Percentiles rank a stretch among this genome's conserved stretches.
Evolutionary conservation across 2,888 invertebrate genomes (phyloP).

Genomic region (Athalia cordata): DNA sequence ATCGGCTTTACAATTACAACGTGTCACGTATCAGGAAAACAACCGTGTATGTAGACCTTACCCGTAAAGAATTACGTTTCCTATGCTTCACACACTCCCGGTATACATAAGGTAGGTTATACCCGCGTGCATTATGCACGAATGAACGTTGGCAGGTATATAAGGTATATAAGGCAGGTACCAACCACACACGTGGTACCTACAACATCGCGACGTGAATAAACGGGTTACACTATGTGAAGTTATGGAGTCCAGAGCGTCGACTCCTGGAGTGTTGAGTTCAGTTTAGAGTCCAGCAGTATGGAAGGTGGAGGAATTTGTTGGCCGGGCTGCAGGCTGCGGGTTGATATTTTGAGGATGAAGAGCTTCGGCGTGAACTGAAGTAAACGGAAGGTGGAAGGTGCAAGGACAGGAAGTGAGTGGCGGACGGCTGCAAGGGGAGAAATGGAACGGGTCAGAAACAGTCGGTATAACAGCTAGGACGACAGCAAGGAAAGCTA

Average conservation of each 20-base stretch:
- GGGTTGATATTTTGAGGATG: constrained; percentile 36
- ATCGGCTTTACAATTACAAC: constrained; percentile 29
- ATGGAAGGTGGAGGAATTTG: constrained; percentile 14
- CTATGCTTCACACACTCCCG: constrained; percentile 19
- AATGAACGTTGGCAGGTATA: too few relatives aligned
- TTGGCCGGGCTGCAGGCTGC: constrained; percentile 2
- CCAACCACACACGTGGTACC: too few relatives aligned
- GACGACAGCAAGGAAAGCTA: constrained; percentile 25
- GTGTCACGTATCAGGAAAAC: constrained; percentile 34
- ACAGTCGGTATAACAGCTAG: background rate
- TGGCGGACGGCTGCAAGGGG: constrained; percentile 37
- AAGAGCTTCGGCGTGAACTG: constrained; percentile 23
- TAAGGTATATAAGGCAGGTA: background rate
- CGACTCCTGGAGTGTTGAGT: too few relatives aligned
- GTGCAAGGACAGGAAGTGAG: constrained; percentile 41
- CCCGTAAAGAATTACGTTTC: background rate
- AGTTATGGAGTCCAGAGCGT: constrained; percentile 26
- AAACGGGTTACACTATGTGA: constrained; percentile 27
- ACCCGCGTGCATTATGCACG: constrained; percentile 2
- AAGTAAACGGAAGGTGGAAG: constrained; percentile 10
- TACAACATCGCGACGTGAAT: constrained; percentile 10
- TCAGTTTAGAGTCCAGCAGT: background rate
- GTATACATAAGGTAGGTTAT: background rate
- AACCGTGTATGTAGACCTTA: constrained; percentile 10
- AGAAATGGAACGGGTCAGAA: constrained; percentile 11